Base-by-base conservation (phyloP, 2,113 vertebrate species). In the Oryzias woworae region DNA sequence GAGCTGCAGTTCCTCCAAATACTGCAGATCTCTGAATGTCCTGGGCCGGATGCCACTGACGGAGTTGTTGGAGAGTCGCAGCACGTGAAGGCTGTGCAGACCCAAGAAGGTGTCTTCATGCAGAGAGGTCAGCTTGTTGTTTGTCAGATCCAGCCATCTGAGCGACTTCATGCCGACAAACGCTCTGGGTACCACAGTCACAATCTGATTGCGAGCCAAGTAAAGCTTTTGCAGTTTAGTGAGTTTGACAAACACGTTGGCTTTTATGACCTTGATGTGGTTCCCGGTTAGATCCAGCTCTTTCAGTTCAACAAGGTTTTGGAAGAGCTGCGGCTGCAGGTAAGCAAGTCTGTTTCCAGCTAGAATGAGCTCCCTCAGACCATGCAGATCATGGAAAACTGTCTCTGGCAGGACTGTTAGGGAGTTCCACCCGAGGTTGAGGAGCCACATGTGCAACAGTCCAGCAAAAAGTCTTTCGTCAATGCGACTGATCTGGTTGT, bases 351-450 rank as follows among this genome's bases (percentile, higher is more conserved):
- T 92, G 82, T 99, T 99, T n/a, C 95, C 94, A 0, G 97, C 94
- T 47, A 99, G 88, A 23, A 97, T 83, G 36, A 99, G 91, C 85
- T 98, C 97, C 10, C 92, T 88, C 31, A 99, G 82, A 69, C 92
- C 90, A 2, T 91, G 92, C 52, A 98, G 78, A 69, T 95, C 95
- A 0, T 92, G 94, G 80, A 99, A 98, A 10, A 78, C 82, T 0
- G 82, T 88, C 58, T 98, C 95, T 0, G 97, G 97, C 26, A 99
- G 84, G 44, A 96, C 94, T 8, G 91, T 92, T n/a, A 99, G 78
- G 0, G 91, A 91, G 69, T 99, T 99, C 95, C 97, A 96, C 15
- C 96, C 96, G 0, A 99, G 87, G 62, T 98, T 96, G 24, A 99
- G 93, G 53, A 94, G 91, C 97, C 97, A 98, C 87, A 98, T 93